Conservation (phyloP, 2,113 vertebrate species). For the Taxidea taxus region DNA sequence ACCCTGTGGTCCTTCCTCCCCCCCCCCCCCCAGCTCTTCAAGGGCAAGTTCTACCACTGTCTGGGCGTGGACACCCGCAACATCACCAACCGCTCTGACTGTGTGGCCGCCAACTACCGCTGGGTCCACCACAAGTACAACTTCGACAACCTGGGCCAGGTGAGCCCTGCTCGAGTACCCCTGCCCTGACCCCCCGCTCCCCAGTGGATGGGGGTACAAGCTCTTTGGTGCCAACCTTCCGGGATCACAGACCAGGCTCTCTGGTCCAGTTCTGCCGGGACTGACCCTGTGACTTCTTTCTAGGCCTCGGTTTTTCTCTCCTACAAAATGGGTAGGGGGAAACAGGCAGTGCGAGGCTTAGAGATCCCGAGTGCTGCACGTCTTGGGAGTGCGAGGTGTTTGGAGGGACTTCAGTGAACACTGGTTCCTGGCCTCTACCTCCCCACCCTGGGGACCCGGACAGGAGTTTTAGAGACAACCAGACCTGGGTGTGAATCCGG, state of each 20-base stretch:
- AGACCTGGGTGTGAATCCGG: background rate
- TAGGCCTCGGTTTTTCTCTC: background rate
- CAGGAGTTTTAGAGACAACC: background rate
- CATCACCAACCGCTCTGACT: slow-evolving; percentile 98
- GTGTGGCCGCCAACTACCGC: slow-evolving; percentile 94
- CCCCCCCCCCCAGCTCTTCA: slow-evolving; percentile 90
- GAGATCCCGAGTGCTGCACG: too few species aligned
- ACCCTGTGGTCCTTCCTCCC: background rate
- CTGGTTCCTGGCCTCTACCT: background rate
- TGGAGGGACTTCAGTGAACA: background rate
- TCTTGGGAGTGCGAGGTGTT: background rate
- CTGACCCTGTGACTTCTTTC: background rate
- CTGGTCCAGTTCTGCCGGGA: background rate
- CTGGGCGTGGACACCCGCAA: slow-evolving; percentile 94
- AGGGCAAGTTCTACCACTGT: slow-evolving; percentile 99
- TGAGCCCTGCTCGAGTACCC: background rate
- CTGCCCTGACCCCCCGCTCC: background rate
- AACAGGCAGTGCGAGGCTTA: background rate
- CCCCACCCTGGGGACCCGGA: background rate
- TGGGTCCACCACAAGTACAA: slow-evolving; percentile 99
- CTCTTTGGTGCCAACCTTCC: background rate
- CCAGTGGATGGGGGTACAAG: background rate
- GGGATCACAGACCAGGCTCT: background rate
- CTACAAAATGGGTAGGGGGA: background rate
- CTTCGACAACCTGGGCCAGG: slow-evolving; percentile 98